A percentile compares a stretch with the other conserved stretches of the same genome.
phyloP scores from a whole-genome alignment of 2,888 invertebrate species.

The Imbricaverruca yamaguchii region DNA sequence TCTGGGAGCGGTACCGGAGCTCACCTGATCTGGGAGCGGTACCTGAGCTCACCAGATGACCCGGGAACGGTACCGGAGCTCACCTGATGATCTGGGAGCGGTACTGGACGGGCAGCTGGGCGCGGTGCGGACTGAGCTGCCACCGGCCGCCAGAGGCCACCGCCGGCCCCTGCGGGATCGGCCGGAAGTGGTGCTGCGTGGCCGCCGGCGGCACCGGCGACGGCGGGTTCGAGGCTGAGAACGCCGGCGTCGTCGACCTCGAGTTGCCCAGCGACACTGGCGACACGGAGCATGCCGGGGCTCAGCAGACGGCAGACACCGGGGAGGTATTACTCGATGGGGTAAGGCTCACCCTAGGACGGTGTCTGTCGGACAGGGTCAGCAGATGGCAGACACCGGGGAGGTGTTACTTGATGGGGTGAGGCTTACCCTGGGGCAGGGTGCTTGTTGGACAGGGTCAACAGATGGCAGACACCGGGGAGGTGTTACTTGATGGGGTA shows the following conservation, averaged over 20 bases:
- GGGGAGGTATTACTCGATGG: too few relatives aligned
- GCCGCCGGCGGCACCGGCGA: not conserved
- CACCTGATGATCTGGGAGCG: slow-evolving; percentile 25
- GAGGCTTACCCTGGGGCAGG: too few relatives aligned
- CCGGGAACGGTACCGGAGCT: not conserved
- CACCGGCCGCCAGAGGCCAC: slow-evolving; percentile 32
- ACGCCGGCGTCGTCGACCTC: slow-evolving; percentile 84
- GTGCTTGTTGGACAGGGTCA: too few relatives aligned
- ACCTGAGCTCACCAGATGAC: not conserved
- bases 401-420: too few relatives aligned
- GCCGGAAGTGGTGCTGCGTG: slow-evolving; percentile 9
- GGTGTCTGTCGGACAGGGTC: too few relatives aligned
- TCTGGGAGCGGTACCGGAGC: not conserved
- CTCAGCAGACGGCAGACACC: too few relatives aligned
- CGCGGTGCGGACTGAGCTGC: slow-evolving; percentile 35
- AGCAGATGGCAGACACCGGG: too few relatives aligned
- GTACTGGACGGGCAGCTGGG: slow-evolving; percentile 39
- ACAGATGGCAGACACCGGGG: too few relatives aligned
- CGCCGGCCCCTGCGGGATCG: not conserved
- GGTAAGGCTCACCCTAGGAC: too few relatives aligned
- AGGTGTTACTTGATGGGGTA: too few relatives aligned
- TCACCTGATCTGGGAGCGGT: not conserved
- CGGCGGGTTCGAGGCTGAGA: slow-evolving; percentile 52
- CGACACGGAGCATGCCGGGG: too few relatives aligned
- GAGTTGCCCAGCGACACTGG: slow-evolving; percentile 77